Conservation (phyloP, 2,113 vertebrate species). For the Ciconia stormi region DNA sequence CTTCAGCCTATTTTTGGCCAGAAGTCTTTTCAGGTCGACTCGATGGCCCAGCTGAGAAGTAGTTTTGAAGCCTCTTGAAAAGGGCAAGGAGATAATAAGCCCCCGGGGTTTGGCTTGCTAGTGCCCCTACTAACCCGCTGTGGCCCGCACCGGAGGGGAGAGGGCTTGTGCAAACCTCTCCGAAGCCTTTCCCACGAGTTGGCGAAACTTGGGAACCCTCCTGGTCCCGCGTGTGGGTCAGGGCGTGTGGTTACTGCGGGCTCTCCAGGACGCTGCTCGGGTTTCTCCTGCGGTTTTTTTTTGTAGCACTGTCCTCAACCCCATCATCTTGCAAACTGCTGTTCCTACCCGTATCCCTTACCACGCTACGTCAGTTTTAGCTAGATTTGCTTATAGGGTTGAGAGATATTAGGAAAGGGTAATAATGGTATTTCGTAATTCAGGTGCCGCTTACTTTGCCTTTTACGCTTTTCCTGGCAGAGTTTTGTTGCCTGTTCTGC, state of each 20-base stretch:
- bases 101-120: neutral
- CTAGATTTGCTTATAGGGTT: neutral
- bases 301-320: neutral
- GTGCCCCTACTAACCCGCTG: neutral
- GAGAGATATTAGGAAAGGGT: neutral
- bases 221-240: neutral
- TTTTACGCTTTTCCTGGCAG: neutral
- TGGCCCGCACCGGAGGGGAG: rapidly evolving
- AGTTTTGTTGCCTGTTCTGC: neutral
- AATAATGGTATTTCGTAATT: neutral
- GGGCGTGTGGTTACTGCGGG: neutral
- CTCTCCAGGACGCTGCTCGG: neutral
- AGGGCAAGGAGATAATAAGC: neutral
- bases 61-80: neutral
- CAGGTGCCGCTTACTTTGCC: rapidly evolving
- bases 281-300: neutral
- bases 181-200: rapidly evolving
- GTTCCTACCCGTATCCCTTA: rapidly evolving
- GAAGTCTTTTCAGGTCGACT: neutral
- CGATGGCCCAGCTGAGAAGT: neutral
- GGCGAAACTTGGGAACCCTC: neutral
- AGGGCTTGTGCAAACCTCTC: neutral
- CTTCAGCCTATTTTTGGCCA: neutral
- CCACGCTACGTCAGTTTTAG: rapidly evolving
- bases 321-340: too few relatives aligned